Evolutionary conservation across 2,797 vertebrate genomes (phyloP).

Genomic region (Anguilla marmorata): DNA sequence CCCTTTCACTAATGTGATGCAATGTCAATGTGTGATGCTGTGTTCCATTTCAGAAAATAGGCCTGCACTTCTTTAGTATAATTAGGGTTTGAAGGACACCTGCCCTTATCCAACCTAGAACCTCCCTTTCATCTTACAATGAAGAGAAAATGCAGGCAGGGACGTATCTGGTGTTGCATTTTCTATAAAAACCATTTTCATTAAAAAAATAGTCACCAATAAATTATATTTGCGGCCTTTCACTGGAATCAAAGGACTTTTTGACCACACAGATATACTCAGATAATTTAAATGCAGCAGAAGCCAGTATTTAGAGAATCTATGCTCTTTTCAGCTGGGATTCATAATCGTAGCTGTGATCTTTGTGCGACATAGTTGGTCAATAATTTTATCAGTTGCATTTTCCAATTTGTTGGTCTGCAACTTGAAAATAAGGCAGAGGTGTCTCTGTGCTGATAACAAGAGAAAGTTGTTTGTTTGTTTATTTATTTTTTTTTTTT

Average conservation of each 20-base stretch:
- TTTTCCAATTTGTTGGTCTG: background rate
- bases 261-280: conserved; percentile 29
- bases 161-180: background rate
- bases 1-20: too few relatives aligned
- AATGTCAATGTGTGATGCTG: too few relatives aligned
- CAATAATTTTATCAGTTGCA: conserved; percentile 29
- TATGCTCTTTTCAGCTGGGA: conserved; percentile 33
- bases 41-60: too few relatives aligned
- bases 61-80: too few relatives aligned
- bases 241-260: background rate
- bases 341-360: background rate
- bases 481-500: conserved; percentile 8
- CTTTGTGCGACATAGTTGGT: conserved; percentile 34
- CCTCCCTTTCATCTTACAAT: background rate
- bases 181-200: background rate
- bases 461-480: background rate
- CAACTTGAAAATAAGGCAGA: conserved; percentile 5
- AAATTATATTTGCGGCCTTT: background rate
- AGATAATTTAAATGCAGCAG: conserved; percentile 29
- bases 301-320: conserved; percentile 41
- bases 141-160: background rate
- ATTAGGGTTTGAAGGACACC: background rate
- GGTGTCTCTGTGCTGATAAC: conserved; percentile 22
- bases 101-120: background rate
- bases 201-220: background rate